Percentiles rank a stretch among this genome's conserved stretches.
phyloP scores from a whole-genome alignment of 2,888 invertebrate genomes.

The Metopia argyrocephala region DNA sequence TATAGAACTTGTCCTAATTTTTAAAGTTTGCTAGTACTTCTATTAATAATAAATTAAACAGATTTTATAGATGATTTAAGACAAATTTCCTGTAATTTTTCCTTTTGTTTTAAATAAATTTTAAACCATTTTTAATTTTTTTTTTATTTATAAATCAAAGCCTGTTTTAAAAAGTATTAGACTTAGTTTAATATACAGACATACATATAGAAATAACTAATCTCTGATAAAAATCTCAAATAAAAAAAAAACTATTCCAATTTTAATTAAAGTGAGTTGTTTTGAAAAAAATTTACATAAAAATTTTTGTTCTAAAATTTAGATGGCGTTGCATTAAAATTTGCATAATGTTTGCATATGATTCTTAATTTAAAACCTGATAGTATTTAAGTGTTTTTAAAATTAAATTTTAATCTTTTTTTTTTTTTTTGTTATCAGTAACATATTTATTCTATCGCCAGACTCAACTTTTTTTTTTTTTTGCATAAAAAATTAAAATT shows the following conservation, averaged over 20 bases:
- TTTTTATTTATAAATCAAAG: too few relatives aligned
- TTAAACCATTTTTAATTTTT: too few relatives aligned
- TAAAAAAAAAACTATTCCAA: neutral
- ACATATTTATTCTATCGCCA: conserved; percentile 50
- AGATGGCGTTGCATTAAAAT: neutral
- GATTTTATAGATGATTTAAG: too few relatives aligned
- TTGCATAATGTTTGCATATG: neutral
- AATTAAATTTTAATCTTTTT: conserved; percentile 12
- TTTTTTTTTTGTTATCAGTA: conserved; percentile 21
- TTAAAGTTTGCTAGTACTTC: too few relatives aligned
- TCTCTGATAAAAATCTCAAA: too few relatives aligned
- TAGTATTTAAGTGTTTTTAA: neutral
- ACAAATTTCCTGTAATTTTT: too few relatives aligned
- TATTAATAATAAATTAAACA: too few relatives aligned
- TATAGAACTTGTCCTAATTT: too few relatives aligned
- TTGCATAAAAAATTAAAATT: neutral
- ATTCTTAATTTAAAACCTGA: neutral
- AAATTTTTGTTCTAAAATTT: neutral
- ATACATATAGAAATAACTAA: too few relatives aligned
- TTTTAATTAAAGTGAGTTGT: neutral
- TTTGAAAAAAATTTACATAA: neutral
- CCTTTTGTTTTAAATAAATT: too few relatives aligned
- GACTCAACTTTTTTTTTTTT: neutral
- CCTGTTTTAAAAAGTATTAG: too few relatives aligned
- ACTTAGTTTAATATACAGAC: too few relatives aligned